Evolutionary conservation across 2,888 invertebrate genomes (phyloP), one percentile per base, ranked within the genome.

Genomic region (Priocnemis perturbator): DNA sequence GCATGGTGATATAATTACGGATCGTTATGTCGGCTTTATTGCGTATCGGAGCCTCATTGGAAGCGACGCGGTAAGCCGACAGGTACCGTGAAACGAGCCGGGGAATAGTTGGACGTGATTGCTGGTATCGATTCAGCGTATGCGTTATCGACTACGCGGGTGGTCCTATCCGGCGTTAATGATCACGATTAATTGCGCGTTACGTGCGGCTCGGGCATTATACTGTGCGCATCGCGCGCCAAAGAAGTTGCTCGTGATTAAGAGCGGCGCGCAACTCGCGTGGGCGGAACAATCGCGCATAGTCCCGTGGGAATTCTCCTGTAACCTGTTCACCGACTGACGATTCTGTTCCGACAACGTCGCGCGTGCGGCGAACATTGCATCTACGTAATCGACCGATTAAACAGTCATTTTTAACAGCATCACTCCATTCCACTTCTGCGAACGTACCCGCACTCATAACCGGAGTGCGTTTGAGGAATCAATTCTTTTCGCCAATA

Each of bases 131-230:
- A 55, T 30, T 50, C 19, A 57, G 52, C 26, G 26, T 48, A n/a
- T n/a, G 37, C 47, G 45, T 64, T 68, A 64, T 47, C 64, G 30
- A 1, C 58, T 37, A 37, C 15, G 44, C 56, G 71, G 71, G 69
- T 69, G 71, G 64, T 50, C 71, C 58, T 37, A 50, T 63, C 67
- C 50, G 44, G 21, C 64, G 53, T 37, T 70, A 70, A 70, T 67
- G 55, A 47, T 53, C 52, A 67, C 71, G 52, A 64, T 58, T 62
- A 62, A 67, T 60, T 44, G 26, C 48, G 26, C 57, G 37, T 37
- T 37, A 37, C 0, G 52, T 47, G 47, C 14, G 47, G 45, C 14
- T 7, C 52, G 61, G 61, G 20, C 53, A 66, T 65, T 61, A 65
- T 48, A 64, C 50, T 26, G 60, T 26, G 52, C 44, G n/a, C n/a